These are phyloP conservation scores for Brassicogethes aeneus DNA, from an alignment of 2,888 invertebrate genomes.

Conservation along the genomic window DNA sequence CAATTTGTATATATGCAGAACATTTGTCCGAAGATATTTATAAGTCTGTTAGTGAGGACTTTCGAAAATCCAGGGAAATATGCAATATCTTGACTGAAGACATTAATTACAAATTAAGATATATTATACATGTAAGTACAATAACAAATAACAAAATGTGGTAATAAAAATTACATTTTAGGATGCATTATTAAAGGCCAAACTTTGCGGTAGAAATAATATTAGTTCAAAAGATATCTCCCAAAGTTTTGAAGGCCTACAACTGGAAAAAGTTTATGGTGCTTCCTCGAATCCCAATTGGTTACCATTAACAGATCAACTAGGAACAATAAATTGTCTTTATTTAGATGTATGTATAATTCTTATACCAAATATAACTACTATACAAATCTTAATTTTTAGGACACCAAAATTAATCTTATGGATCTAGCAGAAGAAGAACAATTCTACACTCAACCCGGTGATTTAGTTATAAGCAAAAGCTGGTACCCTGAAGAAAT, in stretches of 20 bases:
- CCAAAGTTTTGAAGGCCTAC: constrained; percentile 32
- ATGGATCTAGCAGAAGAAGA: constrained; percentile 31
- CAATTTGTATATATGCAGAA: constrained; percentile 31
- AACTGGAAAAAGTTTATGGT: constrained; percentile 35
- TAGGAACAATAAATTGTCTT: constrained; percentile 27
- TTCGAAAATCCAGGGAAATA: constrained; percentile 32
- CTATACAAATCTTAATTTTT: constrained; percentile 3
- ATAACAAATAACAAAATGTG: not conserved
- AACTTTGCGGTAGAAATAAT: constrained; percentile 30
- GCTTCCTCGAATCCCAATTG: constrained; percentile 31
- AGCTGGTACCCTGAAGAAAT: constrained; percentile 32
- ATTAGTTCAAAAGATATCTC: constrained; percentile 33
- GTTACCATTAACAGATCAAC: constrained; percentile 31
- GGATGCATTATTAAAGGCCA: constrained; percentile 34
- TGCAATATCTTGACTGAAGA: constrained; percentile 34
- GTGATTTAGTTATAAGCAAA: constrained; percentile 25
- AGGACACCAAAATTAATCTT: constrained; percentile 27
- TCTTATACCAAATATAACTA: constrained; percentile 1
- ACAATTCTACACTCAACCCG: constrained; percentile 27
- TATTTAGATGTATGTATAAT: constrained; percentile 33
- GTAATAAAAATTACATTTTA: constrained; percentile 17
- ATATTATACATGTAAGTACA: constrained; percentile 34
- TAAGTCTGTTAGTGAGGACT: constrained; percentile 33
- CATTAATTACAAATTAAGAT: constrained; percentile 36
- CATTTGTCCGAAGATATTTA: constrained; percentile 32